These are phyloP conservation scores for Stenolophus ochropezus DNA, from an alignment of 2,888 invertebrate genomes.

Conservation along the genomic window DNA sequence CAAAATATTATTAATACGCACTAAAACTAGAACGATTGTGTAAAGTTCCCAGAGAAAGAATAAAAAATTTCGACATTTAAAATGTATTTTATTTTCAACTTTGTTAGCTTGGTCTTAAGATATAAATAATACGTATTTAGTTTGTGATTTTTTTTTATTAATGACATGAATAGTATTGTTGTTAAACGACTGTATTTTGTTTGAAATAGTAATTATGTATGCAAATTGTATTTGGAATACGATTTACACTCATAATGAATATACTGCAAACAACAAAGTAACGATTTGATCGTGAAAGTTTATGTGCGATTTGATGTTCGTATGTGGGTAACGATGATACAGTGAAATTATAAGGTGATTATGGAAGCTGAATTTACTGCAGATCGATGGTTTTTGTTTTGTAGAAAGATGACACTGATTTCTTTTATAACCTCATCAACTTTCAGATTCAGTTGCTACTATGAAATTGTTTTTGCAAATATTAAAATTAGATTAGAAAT, in stretches of 20 bases:
- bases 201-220: too few relatives aligned
- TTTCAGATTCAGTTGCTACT: background rate
- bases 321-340: background rate
- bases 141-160: too few relatives aligned
- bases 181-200: too few relatives aligned
- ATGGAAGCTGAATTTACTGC: background rate
- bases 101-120: too few relatives aligned
- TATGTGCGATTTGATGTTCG: background rate
- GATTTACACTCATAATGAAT: background rate
- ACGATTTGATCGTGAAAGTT: background rate
- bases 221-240: too few relatives aligned
- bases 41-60: background rate
- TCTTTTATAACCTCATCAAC: background rate
- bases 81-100: too few relatives aligned
- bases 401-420: background rate
- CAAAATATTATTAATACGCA: background rate
- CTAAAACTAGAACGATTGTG: background rate
- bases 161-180: too few relatives aligned
- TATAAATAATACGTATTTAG: too few relatives aligned
- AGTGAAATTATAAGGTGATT: background rate
- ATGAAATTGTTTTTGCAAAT: background rate
- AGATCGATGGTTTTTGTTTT: background rate
- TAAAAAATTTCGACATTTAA: background rate
- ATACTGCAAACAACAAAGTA: background rate
- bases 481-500: constrained; percentile 23